Evolutionary conservation across 2,888 invertebrate genomes (phyloP), one percentile per base, ranked within the genome.

Genomic region (Hypercompe scribonia): DNA sequence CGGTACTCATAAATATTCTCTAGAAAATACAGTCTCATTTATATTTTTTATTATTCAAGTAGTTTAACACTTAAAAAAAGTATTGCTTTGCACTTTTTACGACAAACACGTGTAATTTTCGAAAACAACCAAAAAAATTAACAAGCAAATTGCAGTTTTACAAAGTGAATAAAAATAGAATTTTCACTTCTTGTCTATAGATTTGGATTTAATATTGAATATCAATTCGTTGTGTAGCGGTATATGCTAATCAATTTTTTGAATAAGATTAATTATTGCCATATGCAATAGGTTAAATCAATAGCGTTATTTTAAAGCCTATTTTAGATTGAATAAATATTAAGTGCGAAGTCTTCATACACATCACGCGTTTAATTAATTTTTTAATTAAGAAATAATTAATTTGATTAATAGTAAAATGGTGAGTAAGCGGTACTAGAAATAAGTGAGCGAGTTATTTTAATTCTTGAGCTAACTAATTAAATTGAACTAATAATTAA

Each of bases 231-330:
- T 67, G 64, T 66, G 58, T 85, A 87, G 70, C 88, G 88, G 87
- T 84, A 83, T 24, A 74, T 73, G 78, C 74, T 81, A 84, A 85
- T 84, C 83, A 82, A 80, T 80, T 86, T 86, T 77, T 78, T 79
- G 82, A 88, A 81, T 81, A 81, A 86, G 86, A 86, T 89, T 86
- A 86, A 88, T 88, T 85, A 84, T 86, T 84, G 81, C 66, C 33
- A 50, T 64, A 66, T 61, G 65, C 31, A 8, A 33, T 18, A 54
- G 31, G 31, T 46, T 61, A 18, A 61, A 71, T 46, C 65, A 73
- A 77, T 81, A 78, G 79, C 76, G 74, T 71, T 77, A 71, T 73
- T 77, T 80, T 42, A 80, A 83, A 74, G 72, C 71, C 66, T 61
- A 76, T 66, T 76, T 83, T 74, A 73, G 64, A 74, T 77, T 81